Evolutionary conservation across 2,888 invertebrate genomes (phyloP).

Genomic region (Orgyia antiqua): DNA sequence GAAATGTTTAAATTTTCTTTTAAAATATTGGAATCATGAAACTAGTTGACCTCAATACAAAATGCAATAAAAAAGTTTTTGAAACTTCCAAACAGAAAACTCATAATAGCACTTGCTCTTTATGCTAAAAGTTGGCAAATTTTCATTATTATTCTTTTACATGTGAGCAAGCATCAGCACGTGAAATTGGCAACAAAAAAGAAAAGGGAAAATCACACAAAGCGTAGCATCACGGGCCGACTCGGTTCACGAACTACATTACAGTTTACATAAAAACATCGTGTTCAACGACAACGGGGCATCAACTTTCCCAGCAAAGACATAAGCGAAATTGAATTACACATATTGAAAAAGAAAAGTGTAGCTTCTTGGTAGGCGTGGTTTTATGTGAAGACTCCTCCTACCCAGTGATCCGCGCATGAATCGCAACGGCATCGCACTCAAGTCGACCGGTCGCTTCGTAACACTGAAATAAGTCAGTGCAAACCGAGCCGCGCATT

Average conservation of each 20-base stretch:
- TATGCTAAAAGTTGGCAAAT: constrained; percentile 31
- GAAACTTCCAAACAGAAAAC: background rate
- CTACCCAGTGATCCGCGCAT: constrained; percentile 68
- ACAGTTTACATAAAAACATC: constrained; percentile 79
- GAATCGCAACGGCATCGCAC: constrained; percentile 53
- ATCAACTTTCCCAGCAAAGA: constrained; percentile 78
- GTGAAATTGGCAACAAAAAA: constrained; percentile 65
- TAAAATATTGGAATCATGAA: too few relatives aligned
- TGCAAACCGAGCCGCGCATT: constrained; percentile 39
- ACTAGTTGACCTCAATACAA: too few relatives aligned
- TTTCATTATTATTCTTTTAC: constrained; percentile 41
- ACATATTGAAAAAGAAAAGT: constrained; percentile 79
- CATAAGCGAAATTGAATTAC: constrained; percentile 79
- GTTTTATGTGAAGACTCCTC: constrained; percentile 66
- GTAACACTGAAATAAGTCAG: constrained; percentile 44
- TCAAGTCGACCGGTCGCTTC: constrained; percentile 42
- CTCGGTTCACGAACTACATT: constrained; percentile 75
- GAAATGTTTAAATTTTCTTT: too few relatives aligned
- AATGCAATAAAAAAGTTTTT: too few relatives aligned
- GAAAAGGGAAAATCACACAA: constrained; percentile 58
- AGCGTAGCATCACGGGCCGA: constrained; percentile 61
- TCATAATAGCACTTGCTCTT: constrained; percentile 11
- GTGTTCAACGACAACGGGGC: constrained; percentile 77
- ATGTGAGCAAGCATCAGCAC: constrained; percentile 63
- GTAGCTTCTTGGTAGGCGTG: constrained; percentile 77